Percentiles rank a stretch among this genome's conserved stretches.
Conservation (phyloP, 1,140 invertebrate genomes). For the Scaptomyza hsui region DNA sequence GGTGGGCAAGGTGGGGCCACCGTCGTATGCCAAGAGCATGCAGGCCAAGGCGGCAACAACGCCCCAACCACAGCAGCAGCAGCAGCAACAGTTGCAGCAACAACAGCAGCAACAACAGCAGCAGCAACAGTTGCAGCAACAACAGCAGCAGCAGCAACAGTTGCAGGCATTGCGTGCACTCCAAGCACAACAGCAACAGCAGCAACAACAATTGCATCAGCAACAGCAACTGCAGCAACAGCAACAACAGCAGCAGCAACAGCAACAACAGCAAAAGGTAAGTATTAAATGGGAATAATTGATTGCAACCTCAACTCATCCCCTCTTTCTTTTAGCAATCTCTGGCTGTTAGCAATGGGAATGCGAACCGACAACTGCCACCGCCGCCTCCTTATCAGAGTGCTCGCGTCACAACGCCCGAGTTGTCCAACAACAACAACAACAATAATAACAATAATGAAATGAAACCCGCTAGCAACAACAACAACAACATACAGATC, state of each 20-base stretch:
- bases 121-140: conserved; percentile 74
- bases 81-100: conserved; percentile 70
- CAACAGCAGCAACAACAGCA: conserved; percentile 81
- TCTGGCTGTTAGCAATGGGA: conserved; percentile 56
- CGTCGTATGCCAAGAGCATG: conserved; percentile 96
- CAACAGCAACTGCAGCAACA: conserved; percentile 35
- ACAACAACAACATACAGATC: conserved; percentile 79
- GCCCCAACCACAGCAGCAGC: conserved; percentile 84
- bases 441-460: conserved; percentile 58
- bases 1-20: conserved; percentile 87
- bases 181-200: conserved; percentile 55
- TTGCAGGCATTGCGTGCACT: conserved; percentile 80
- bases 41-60: conserved; percentile 89
- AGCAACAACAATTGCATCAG: conserved; percentile 39
- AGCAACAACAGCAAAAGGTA: conserved; percentile 43
- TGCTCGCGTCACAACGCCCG: conserved; percentile 50
- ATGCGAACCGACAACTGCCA: conserved; percentile 86
- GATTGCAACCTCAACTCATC: background rate
- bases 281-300: no score
- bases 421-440: conserved; percentile 56
- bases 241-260: conserved; percentile 32
- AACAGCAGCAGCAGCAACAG: conserved; percentile 76
- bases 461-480: conserved; percentile 58
- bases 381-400: conserved; percentile 89
- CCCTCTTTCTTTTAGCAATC: conserved; percentile 83